A percentile compares a stretch with the other conserved stretches of the same genome.
Evolutionary conservation across 1,140 invertebrate species (phyloP).

Genomic region (Drosophila biarmipes): DNA sequence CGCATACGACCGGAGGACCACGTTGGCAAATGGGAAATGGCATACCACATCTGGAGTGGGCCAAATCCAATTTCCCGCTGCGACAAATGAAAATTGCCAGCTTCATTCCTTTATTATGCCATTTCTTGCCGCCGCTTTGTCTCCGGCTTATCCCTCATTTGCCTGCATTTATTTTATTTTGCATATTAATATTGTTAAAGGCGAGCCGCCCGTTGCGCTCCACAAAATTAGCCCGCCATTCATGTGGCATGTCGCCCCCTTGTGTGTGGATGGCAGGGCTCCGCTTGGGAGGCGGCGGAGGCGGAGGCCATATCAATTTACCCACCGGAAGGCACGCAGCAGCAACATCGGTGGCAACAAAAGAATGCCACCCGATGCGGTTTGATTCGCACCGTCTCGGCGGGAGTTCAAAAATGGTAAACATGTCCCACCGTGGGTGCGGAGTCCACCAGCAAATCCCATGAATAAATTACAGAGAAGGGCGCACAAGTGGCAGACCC

Average conservation of each 20-base stretch:
- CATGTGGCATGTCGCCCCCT: conserved; percentile 41
- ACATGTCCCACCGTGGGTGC: conserved; percentile 33
- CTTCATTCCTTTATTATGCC: conserved; percentile 50
- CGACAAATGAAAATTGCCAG: conserved; percentile 66
- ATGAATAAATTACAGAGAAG: background rate
- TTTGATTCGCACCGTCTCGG: conserved; percentile 21
- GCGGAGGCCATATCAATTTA: conserved; percentile 67
- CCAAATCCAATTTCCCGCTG: conserved; percentile 66
- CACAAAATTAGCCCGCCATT: conserved; percentile 79
- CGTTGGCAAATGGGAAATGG: too few relatives aligned
- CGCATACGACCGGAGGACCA: conserved; percentile 52
- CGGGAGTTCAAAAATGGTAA: conserved; percentile 61
- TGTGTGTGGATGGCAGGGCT: background rate
- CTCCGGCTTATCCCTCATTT: conserved; percentile 58
- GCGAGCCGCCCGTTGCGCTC: conserved; percentile 55
- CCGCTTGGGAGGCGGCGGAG: background rate
- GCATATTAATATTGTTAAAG: conserved; percentile 82
- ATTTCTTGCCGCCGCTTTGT: conserved; percentile 39
- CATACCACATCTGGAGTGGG: conserved; percentile 14
- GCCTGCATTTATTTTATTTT: conserved; percentile 71
- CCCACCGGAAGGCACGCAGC: conserved; percentile 69
- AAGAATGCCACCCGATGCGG: conserved; percentile 28
- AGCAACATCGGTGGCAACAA: conserved; percentile 41
- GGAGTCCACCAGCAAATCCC: background rate
- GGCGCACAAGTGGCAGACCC: background rate